Evolutionary conservation across 30 jellyfish, hydroid and myxozoan species (phyloP), one percentile per base, ranked within the genome.

Genomic region (Chrysaora quinquecirrha): DNA sequence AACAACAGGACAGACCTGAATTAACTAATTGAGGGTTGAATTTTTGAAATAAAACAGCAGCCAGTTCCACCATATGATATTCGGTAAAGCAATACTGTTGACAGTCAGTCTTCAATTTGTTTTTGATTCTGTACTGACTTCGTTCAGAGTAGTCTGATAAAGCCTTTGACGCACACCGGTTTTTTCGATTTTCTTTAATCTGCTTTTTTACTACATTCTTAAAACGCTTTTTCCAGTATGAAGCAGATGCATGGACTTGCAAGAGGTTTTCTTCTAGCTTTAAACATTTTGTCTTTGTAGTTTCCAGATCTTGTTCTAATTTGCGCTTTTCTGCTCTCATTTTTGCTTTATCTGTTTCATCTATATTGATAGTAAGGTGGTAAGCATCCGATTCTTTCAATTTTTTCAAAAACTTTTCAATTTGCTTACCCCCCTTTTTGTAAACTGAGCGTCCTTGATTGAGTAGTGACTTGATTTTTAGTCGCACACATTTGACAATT

Each of bases 41-140:
- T n/a, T n/a, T n/a, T n/a, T n/a, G n/a, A n/a, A n/a, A n/a, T n/a
- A n/a, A n/a, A n/a, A n/a, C n/a, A n/a, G n/a, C n/a, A n/a, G n/a
- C n/a, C n/a, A n/a, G n/a, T n/a, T n/a, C n/a, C n/a, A n/a, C n/a
- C n/a, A n/a, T n/a, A n/a, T n/a, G n/a, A n/a, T n/a, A n/a, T n/a
- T n/a, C n/a, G n/a, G n/a, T n/a, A n/a, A n/a, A n/a, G n/a, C n/a
- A n/a, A n/a, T n/a, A n/a, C n/a, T n/a, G n/a, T n/a, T 43, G 58
- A 43, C 58, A 43, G 58, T 43, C 58, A 43, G 58, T 43, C 58
- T 43, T 43, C 58, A 43, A 43, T 43, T 43, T 43, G 58, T 43
- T 43, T 43, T n/a, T n/a, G n/a, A n/a, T n/a, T n/a, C n/a, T n/a
- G n/a, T n/a, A n/a, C n/a, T n/a, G n/a, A n/a, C n/a, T 43, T 43